Evolutionary conservation across 2,888 invertebrate genomes (phyloP).

Genomic region (Pterobdella sp.): DNA sequence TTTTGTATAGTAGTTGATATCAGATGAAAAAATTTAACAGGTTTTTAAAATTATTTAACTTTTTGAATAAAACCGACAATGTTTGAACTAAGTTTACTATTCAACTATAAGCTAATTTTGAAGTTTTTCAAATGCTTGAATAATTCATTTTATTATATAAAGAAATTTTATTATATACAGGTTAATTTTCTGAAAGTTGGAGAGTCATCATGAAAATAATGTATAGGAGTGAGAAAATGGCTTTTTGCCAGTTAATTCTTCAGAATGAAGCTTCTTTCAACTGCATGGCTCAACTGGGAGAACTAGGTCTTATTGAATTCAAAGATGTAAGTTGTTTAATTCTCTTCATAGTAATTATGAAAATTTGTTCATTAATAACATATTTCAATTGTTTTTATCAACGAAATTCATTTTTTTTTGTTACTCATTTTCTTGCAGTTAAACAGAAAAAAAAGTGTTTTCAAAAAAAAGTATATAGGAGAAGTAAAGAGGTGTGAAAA

Average conservation of each 20-base stretch:
- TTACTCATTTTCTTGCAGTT: conserved; percentile 58
- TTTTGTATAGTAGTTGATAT: too few relatives aligned
- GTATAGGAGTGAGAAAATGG: conserved; percentile 97
- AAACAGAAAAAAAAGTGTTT: conserved; percentile 92
- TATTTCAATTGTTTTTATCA: neutral
- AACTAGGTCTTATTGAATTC: conserved; percentile 85
- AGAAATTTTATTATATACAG: too few relatives aligned
- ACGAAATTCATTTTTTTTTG: neutral
- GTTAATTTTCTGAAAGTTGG: too few relatives aligned
- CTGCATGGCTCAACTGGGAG: conserved; percentile 85
- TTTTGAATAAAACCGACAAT: too few relatives aligned
- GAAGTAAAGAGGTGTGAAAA: conserved; percentile 96
- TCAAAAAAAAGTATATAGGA: conserved; percentile 95
- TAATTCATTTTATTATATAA: too few relatives aligned
- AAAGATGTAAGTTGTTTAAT: conserved; percentile 35
- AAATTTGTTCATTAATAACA: conserved; percentile 7
- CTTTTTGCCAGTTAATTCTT: conserved; percentile 85
- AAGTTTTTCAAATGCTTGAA: too few relatives aligned
- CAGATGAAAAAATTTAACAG: too few relatives aligned
- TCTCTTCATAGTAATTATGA: neutral
- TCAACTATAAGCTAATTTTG: too few relatives aligned
- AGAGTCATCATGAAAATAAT: too few relatives aligned
- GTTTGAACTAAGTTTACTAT: too few relatives aligned
- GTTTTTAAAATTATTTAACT: too few relatives aligned
- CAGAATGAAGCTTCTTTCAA: conserved; percentile 90